These are phyloP conservation scores for Hiodon alosoides DNA, from an alignment of 2,113 vertebrate genomes.

Conservation along the genomic window DNA sequence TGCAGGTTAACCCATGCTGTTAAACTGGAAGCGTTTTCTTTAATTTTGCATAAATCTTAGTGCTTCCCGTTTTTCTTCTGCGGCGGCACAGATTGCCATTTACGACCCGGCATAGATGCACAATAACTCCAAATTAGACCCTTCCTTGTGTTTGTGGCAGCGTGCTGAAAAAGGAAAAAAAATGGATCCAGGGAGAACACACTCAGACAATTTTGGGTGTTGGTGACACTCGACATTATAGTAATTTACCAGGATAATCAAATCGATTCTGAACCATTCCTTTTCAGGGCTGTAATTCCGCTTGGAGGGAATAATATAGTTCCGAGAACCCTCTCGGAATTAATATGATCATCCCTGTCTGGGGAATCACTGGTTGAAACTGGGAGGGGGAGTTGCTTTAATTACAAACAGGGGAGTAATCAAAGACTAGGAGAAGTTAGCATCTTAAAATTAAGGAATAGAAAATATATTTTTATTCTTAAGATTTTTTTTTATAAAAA, in stretches of 20 bases:
- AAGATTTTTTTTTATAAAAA: too few relatives aligned
- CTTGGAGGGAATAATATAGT: not conserved
- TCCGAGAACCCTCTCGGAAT: not conserved
- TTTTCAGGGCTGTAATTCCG: not conserved
- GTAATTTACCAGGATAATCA: constrained; percentile 18
- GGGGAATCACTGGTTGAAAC: not conserved
- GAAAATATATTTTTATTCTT: too few relatives aligned
- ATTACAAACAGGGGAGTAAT: too few relatives aligned
- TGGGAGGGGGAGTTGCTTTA: not conserved
- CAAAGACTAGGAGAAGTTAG: too few relatives aligned
- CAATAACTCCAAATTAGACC: constrained; percentile 17
- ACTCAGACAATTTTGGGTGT: constrained; percentile 9
- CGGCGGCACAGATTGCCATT: constrained; percentile 12
- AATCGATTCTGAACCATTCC: not conserved
- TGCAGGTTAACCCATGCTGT: constrained; percentile 21
- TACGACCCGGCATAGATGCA: constrained; percentile 7
- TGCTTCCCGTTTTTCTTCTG: not conserved
- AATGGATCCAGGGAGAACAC: not conserved
- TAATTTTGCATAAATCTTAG: constrained; percentile 31
- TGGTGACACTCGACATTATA: not conserved
- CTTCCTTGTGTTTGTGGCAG: not conserved
- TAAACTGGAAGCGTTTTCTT: constrained; percentile 27
- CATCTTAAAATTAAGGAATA: too few relatives aligned
- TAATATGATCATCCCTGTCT: not conserved
- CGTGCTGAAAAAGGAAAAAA: not conserved